These are phyloP conservation scores for Enteromius anoplus DNA, from an alignment of 2,797 vertebrate genomes.

Conservation along the genomic window DNA sequence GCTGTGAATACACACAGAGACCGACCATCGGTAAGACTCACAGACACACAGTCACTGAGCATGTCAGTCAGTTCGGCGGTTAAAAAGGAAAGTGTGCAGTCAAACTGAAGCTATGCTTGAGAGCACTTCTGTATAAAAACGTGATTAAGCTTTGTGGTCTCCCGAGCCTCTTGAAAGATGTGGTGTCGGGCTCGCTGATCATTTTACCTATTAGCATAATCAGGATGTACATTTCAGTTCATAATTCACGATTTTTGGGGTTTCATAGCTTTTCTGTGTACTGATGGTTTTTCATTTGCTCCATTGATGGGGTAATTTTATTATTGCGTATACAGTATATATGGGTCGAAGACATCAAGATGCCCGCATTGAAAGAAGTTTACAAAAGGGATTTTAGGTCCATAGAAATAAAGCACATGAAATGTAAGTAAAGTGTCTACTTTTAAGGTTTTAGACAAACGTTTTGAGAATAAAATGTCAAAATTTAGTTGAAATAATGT, in stretches of 20 bases:
- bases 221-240: background rate
- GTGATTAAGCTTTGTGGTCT: constrained; percentile 14
- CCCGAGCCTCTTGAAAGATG: background rate
- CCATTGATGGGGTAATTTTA: background rate
- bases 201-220: background rate
- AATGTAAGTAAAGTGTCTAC: too few species aligned
- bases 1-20: constrained; percentile 88
- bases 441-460: too few species aligned
- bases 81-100: constrained; percentile 2
- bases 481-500: too few species aligned
- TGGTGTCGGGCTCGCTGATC: background rate
- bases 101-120: background rate
- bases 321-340: too few species aligned
- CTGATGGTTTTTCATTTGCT: background rate
- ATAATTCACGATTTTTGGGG: background rate
- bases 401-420: too few species aligned
- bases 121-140: constrained; percentile 1
- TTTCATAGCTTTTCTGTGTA: background rate
- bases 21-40: constrained; percentile 79
- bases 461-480: too few species aligned
- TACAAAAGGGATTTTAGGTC: too few species aligned
- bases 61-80: background rate
- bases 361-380: too few species aligned
- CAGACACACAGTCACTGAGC: background rate
- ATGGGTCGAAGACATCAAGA: too few species aligned